Conservation (phyloP, 92 coral and sea anemone genomes). For the Metridium senile region DNA sequence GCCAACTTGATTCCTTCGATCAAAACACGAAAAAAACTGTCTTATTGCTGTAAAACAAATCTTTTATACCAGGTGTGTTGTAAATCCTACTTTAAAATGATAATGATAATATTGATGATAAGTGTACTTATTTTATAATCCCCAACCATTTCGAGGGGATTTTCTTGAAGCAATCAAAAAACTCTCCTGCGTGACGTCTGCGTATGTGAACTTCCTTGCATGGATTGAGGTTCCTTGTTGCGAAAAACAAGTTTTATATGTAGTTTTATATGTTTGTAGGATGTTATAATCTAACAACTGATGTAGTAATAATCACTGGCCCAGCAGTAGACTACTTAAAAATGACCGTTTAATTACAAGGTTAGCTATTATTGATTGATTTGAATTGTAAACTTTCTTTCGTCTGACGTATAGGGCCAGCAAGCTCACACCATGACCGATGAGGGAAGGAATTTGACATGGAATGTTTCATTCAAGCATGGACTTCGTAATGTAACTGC, state of each 20-base stretch:
- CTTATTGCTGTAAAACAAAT: too few relatives aligned
- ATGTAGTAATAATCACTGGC: not conserved
- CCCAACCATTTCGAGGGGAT: not conserved
- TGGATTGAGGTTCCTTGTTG: not conserved
- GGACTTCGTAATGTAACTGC: too few relatives aligned
- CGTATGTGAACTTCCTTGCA: not conserved
- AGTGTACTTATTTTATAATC: not conserved
- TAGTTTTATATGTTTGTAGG: not conserved
- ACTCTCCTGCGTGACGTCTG: not conserved
- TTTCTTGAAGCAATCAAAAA: not conserved
- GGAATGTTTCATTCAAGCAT: too few relatives aligned
- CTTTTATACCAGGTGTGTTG: too few relatives aligned
- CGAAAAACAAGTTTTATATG: not conserved
- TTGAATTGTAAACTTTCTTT: not conserved
- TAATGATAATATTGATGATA: not conserved
- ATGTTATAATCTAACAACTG: too few relatives aligned
- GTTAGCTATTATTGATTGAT: not conserved
- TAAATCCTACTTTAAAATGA: too few relatives aligned
- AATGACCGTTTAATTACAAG: not conserved
- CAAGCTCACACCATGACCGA: not conserved
- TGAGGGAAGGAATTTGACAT: too few relatives aligned
- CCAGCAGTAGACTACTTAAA: not conserved
- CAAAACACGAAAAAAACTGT: too few relatives aligned
- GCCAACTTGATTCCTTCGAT: too few relatives aligned
- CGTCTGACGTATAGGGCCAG: not conserved